Base-by-base conservation (phyloP, 2,113 vertebrate species). In the Heliornis fulica region DNA sequence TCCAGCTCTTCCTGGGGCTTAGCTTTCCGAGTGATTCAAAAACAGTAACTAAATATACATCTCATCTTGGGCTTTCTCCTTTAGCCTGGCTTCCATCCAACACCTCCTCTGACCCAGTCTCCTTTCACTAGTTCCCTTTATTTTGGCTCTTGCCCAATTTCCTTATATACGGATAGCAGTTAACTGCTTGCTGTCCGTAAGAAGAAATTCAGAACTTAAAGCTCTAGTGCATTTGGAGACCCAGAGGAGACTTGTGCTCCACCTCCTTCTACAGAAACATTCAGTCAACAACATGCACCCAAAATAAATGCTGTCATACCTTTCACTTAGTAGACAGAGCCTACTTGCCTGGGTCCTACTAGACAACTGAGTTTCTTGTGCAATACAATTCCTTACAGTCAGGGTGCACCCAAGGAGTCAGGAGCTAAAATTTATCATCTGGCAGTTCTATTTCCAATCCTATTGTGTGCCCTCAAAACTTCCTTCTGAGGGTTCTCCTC, bases 61-160 rank as follows among this genome's bases (percentile, higher is more conserved):
- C 83, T 96, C 94, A 84, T 92, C 87, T 83, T 32, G 92, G 69
- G 93, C 88, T 96, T 93, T 93, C 80, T 96, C 92, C 96, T 90
- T 71, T 43, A 71, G 88, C 69, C 86, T 95, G 94, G 94, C 95
- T 89, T 87, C 61, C 65, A 76, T 84, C 94, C 96, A 97, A 78
- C 80, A 93, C 83, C 93, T 94, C 86, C 83, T 94, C 85, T 96
- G 93, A 96, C 95, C 92, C 25, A 32, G 90, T 95, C 95, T 92
- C 94, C 88, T 96, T 97, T 95, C 95, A 95, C 93, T 92, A 92
- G 94, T 94, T 96, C 85, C 94, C 92, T 96, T 93, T 96, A 74
- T 90, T 90, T 95, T 97, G 96, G 96, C 96, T 89, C 60, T 64
- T 78, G 41, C 56, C 90, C 96, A 96, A 78, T 84, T 92, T 94